A percentile compares a stretch with the other conserved stretches of the same genome.
Conservation (phyloP, 2,797 vertebrate species). For the Eremophila alpestris region DNA sequence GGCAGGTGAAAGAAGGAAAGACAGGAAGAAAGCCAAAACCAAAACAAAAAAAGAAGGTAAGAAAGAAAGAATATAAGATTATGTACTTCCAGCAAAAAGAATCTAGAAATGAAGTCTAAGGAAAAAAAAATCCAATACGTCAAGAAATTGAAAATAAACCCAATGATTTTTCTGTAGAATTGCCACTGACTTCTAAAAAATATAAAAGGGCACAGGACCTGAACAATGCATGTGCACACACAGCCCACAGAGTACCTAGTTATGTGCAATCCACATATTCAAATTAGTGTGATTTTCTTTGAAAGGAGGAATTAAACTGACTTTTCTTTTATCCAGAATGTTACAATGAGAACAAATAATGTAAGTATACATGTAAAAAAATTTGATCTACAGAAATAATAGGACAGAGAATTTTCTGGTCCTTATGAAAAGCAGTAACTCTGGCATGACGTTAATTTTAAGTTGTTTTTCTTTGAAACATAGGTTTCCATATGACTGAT, state of each 20-base stretch:
- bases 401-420: background rate
- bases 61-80: background rate
- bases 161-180: background rate
- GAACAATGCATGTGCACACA: background rate
- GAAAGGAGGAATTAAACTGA: conserved; percentile 16
- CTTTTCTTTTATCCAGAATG: background rate
- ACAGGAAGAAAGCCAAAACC: background rate
- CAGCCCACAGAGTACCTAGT: background rate
- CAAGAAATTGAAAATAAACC: background rate
- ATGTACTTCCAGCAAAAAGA: background rate
- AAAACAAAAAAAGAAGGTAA: background rate
- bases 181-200: background rate
- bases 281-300: conserved; percentile 34
- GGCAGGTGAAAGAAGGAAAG: background rate
- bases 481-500: background rate
- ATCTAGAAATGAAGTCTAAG: background rate
- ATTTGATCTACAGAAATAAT: background rate
- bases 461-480: background rate
- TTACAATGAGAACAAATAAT: background rate
- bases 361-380: background rate
- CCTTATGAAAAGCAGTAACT: background rate
- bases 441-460: background rate
- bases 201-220: background rate
- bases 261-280: background rate
- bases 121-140: background rate